Evolutionary conservation across 2,888 invertebrate species (phyloP).

Genomic region (Perizoma affinitatum): DNA sequence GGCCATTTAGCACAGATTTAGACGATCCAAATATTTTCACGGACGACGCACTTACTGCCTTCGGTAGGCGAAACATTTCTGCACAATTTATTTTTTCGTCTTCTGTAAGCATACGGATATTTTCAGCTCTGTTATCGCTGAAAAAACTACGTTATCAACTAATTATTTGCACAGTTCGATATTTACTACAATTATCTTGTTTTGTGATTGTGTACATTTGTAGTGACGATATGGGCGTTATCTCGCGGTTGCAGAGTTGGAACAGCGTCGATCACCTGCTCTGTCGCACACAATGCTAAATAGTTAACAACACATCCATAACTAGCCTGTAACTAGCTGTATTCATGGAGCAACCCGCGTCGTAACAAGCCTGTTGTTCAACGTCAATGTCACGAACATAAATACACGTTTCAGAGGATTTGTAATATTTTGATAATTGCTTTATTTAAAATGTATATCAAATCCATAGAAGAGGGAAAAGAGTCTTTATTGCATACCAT

Average conservation of each 20-base stretch:
- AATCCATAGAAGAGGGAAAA: no score
- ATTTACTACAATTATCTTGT: conserved; percentile 51
- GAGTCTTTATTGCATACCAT: no score
- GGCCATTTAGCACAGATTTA: conserved; percentile 74
- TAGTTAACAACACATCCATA: conserved; percentile 29
- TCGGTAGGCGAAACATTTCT: conserved; percentile 47
- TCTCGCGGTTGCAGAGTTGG: conserved; percentile 48
- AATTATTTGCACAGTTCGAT: conserved; percentile 41
- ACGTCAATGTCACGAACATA: conserved; percentile 44
- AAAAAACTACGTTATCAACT: conserved; percentile 38
- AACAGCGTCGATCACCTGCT: conserved; percentile 54
- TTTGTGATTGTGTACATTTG: conserved; percentile 47
- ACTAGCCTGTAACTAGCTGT: conserved; percentile 32
- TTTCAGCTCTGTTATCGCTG: conserved; percentile 28
- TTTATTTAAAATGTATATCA: not conserved
- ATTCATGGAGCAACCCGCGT: conserved; percentile 41
- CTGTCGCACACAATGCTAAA: conserved; percentile 36
- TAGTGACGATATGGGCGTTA: conserved; percentile 54
- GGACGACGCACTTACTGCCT: conserved; percentile 69
- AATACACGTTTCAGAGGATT: conserved; percentile 23
- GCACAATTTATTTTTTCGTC: conserved; percentile 16
- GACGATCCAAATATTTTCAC: conserved; percentile 78
- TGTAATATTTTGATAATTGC: conserved; percentile 9
- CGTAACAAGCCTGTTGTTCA: conserved; percentile 42
- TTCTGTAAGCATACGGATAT: conserved; percentile 10